A percentile compares a stretch with the other conserved stretches of the same genome.
Evolutionary conservation across 2,113 vertebrate species (phyloP).

Genomic region (Chinchilla lanigera): DNA sequence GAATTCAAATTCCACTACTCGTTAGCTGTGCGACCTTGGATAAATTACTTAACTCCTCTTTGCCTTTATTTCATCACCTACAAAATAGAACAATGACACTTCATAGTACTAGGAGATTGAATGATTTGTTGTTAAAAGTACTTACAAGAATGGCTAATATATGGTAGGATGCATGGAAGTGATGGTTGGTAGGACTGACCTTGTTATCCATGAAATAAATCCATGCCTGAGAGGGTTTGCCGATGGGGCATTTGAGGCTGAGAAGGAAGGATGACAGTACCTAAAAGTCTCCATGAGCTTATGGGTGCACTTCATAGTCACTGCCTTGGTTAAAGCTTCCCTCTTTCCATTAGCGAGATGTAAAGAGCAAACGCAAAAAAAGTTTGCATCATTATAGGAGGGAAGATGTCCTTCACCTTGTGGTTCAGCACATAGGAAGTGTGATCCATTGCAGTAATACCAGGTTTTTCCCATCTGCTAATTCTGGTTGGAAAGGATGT

Average conservation of each 20-base stretch:
- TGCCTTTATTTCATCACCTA: neutral
- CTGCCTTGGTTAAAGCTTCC: neutral
- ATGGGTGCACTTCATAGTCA: too few species aligned
- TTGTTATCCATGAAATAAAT: neutral
- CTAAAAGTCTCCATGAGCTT: neutral
- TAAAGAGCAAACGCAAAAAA: neutral
- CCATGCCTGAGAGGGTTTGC: neutral
- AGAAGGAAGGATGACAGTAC: too few species aligned
- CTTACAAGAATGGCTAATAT: neutral
- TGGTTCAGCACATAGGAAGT: neutral
- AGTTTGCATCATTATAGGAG: neutral
- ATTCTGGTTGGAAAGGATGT: neutral
- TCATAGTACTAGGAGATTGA: neutral
- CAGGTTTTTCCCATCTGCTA: neutral
- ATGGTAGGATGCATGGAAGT: neutral
- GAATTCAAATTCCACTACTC: neutral
- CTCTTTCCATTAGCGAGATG: neutral
- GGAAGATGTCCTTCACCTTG: neutral
- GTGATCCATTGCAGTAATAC: neutral
- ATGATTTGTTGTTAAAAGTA: slow-evolving; percentile 11
- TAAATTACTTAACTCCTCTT: neutral
- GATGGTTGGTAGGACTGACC: neutral
- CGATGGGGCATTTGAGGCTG: neutral
- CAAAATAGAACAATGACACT: neutral
- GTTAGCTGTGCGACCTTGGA: neutral